A percentile compares a stretch with the other conserved stretches of the same genome.
These are phyloP conservation scores for Octodon degus DNA, from an alignment of 2,113 vertebrate genomes.

Conservation along the genomic window DNA sequence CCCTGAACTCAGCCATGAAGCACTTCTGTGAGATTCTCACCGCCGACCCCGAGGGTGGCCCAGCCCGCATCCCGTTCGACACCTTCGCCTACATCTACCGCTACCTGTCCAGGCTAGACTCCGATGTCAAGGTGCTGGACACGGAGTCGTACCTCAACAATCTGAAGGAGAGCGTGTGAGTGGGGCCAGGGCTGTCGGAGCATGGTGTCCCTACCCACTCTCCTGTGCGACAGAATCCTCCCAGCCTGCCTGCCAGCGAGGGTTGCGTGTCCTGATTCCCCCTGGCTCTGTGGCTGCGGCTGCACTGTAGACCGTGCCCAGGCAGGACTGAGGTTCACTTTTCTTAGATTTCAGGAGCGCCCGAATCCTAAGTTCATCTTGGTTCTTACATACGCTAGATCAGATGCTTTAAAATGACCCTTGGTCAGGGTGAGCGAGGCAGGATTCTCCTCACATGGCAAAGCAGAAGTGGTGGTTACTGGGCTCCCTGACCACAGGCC, in stretches of 20 bases:
- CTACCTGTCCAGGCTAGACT: slow-evolving; percentile 90
- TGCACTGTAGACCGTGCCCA: too few species aligned
- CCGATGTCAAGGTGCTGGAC: slow-evolving; percentile 83
- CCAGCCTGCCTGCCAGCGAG: too few species aligned
- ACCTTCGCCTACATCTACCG: slow-evolving; percentile 90
- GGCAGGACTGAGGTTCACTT: background rate
- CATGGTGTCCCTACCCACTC: too few species aligned
- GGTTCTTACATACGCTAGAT: background rate
- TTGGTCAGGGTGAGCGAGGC: background rate
- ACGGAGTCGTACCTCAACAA: slow-evolving; percentile 84
- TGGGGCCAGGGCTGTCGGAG: background rate
- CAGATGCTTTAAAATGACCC: background rate
- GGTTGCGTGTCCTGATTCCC: too few species aligned
- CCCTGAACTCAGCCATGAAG: slow-evolving; percentile 89
- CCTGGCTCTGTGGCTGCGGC: too few species aligned
- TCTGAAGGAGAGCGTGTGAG: slow-evolving; percentile 87
- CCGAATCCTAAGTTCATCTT: background rate
- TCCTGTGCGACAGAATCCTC: background rate
- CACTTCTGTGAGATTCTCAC: slow-evolving; percentile 93
- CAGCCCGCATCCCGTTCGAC: slow-evolving; percentile 88
- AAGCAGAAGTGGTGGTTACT: too few species aligned
- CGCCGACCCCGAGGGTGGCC: slow-evolving; percentile 88
- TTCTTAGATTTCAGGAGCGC: background rate
- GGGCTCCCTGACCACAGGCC: accelerated
- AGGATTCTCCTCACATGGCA: background rate